Percentiles rank a stretch among this genome's conserved stretches.
Evolutionary conservation across 2,113 vertebrate genomes (phyloP).

Genomic region (Eonycteris spelaea): DNA sequence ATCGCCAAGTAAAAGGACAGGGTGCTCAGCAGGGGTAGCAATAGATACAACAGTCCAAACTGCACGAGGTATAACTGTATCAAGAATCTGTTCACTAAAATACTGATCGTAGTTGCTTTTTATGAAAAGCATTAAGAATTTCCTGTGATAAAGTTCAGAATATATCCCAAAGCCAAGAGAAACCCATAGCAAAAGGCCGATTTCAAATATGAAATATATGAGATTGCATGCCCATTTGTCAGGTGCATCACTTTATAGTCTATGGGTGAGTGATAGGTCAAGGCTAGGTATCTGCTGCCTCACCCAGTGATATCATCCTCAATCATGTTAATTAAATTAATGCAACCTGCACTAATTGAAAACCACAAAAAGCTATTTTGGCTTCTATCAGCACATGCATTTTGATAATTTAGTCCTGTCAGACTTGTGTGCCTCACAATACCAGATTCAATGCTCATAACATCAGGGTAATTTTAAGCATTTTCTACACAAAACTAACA

Average conservation of each 20-base stretch:
- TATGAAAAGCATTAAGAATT: slow-evolving; percentile 35
- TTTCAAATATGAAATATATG: background rate
- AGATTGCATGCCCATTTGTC: slow-evolving; percentile 44
- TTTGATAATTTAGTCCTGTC: slow-evolving; percentile 78
- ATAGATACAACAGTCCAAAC: background rate
- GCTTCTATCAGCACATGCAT: slow-evolving; percentile 68
- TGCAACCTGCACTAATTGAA: slow-evolving; percentile 78
- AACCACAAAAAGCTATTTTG: slow-evolving; percentile 78
- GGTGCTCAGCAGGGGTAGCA: background rate
- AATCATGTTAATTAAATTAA: slow-evolving; percentile 84
- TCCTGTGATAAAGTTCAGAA: background rate
- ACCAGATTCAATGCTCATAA: slow-evolving; percentile 43
- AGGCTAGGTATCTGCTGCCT: slow-evolving; percentile 41
- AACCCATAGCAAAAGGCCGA: background rate
- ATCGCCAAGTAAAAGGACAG: background rate
- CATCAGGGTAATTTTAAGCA: slow-evolving; percentile 67
- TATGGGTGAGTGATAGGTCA: slow-evolving; percentile 64
- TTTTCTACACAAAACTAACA: slow-evolving; percentile 77
- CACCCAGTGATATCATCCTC: slow-evolving; percentile 66
- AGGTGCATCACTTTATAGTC: slow-evolving; percentile 50
- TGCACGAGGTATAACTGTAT: background rate
- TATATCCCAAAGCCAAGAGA: background rate
- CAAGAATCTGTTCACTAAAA: background rate
- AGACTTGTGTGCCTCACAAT: slow-evolving; percentile 56
- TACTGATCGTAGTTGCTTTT: background rate